Evolutionary conservation across 2,797 vertebrate species (phyloP).

Genomic region (Okamejei kenojei): DNA sequence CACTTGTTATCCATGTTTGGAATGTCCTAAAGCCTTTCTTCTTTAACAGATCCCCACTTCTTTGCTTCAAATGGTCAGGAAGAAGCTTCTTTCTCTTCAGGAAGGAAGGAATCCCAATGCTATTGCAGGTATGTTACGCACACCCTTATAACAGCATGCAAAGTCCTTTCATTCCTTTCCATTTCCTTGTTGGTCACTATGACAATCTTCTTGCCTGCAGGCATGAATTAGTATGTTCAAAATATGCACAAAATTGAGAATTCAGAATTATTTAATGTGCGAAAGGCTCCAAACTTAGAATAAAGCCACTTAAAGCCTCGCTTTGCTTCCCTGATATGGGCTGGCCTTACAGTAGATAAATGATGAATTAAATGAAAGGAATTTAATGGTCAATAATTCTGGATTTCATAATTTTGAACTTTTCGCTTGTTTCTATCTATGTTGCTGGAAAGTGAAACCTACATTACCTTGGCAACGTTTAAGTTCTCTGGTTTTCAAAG

Average conservation of each 20-base stretch:
- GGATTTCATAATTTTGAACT: not conserved
- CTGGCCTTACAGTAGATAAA: not conserved
- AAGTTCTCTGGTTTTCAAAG: not conserved
- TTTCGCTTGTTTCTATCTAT: not conserved
- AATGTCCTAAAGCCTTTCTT: not conserved
- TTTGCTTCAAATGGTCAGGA: slow-evolving; percentile 66
- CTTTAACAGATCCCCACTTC: slow-evolving; percentile 60
- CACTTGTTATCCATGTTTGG: too few relatives aligned
- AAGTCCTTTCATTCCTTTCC: not conserved
- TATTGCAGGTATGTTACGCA: slow-evolving; percentile 53
- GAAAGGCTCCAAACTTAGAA: too few relatives aligned
- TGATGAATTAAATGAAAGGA: not conserved
- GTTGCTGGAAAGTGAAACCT: not conserved
- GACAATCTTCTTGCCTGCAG: not conserved
- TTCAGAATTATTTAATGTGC: not conserved
- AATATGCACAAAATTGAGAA: not conserved
- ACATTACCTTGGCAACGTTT: not conserved
- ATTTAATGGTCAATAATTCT: not conserved
- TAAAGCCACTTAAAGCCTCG: not conserved
- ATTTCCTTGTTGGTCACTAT: not conserved
- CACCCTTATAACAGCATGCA: not conserved
- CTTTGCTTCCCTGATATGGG: not conserved
- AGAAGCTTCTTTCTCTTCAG: slow-evolving; percentile 62
- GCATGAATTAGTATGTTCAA: not conserved
- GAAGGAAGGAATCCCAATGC: slow-evolving; percentile 65